phyloP scores from a whole-genome alignment of 2,888 invertebrate species.

The Melinaea marsaeus region DNA sequence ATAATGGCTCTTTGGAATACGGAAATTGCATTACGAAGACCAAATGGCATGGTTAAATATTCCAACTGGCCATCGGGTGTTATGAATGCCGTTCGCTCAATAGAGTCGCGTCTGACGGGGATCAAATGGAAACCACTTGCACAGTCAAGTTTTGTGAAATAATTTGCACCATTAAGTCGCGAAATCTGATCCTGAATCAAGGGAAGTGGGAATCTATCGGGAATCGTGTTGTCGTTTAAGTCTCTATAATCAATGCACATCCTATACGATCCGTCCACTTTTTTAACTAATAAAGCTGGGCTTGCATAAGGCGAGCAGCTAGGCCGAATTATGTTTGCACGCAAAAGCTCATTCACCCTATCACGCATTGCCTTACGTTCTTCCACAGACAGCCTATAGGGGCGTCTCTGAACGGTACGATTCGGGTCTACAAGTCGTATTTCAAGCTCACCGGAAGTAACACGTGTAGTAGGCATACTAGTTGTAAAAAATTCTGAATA shows the following conservation, averaged over 20 bases:
- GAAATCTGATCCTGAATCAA: slow-evolving; percentile 21
- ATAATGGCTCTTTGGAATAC: too few species aligned
- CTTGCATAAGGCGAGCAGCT: slow-evolving; percentile 18
- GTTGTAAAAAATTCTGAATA: neutral
- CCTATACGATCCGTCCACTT: slow-evolving; percentile 26
- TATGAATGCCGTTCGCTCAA: too few species aligned
- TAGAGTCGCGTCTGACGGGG: too few species aligned
- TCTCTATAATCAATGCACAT: slow-evolving; percentile 31
- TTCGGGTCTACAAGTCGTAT: slow-evolving; percentile 12
- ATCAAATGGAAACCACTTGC: too few species aligned
- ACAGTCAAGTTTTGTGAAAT: too few species aligned
- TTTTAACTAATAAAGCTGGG: slow-evolving; percentile 25
- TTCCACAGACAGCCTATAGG: slow-evolving; percentile 10
- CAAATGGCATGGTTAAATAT: too few species aligned
- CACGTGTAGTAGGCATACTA: neutral
- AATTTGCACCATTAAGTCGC: too few species aligned
- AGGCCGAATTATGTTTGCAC: slow-evolving; percentile 8
- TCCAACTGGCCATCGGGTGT: too few species aligned
- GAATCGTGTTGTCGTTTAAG: slow-evolving; percentile 22
- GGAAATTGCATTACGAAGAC: too few species aligned
- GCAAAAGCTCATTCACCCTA: slow-evolving; percentile 10
- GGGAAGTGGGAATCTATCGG: slow-evolving; percentile 22
- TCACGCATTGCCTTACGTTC: slow-evolving; percentile 8
- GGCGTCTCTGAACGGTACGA: slow-evolving; percentile 11
- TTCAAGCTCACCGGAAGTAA: neutral